Conservation (phyloP, 2,888 invertebrate genomes). For the Lottia scabra region DNA sequence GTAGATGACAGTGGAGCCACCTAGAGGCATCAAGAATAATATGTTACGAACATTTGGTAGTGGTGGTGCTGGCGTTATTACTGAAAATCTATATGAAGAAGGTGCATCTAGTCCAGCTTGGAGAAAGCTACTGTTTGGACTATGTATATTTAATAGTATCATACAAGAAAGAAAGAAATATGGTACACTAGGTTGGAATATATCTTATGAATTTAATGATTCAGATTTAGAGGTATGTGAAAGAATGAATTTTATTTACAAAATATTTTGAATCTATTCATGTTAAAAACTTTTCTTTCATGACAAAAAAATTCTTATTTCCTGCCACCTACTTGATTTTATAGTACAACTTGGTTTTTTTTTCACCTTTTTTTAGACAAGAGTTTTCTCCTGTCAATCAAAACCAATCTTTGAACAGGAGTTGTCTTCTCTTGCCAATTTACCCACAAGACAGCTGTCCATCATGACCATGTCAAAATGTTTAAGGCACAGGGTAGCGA, state of each 20-base stretch:
- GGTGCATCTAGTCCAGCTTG: slow-evolving; percentile 45
- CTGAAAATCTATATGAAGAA: slow-evolving; percentile 60
- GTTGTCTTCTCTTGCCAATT: too few species aligned
- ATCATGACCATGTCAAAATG: too few species aligned
- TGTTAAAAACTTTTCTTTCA: too few species aligned
- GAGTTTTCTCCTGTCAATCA: too few species aligned
- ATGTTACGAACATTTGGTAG: slow-evolving; percentile 64
- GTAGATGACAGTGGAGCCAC: slow-evolving; percentile 69
- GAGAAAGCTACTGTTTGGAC: slow-evolving; percentile 64
- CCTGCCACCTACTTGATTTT: neutral
- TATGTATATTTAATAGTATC: slow-evolving; percentile 68
- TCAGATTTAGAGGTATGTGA: slow-evolving; percentile 66
- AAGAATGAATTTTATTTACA: neutral
- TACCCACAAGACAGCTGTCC: too few species aligned
- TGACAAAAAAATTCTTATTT: neutral
- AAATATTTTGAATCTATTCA: neutral
- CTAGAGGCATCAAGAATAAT: slow-evolving; percentile 66
- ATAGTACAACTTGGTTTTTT: neutral
- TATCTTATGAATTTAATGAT: slow-evolving; percentile 69
- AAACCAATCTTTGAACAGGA: too few species aligned
- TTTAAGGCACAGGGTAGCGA: too few species aligned
- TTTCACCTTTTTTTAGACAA: too few species aligned
- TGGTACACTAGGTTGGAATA: slow-evolving; percentile 68
- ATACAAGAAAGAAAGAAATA: slow-evolving; percentile 69
- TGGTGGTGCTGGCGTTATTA: slow-evolving; percentile 61